Evolutionary conservation across 2,113 vertebrate species (phyloP), one percentile per base, ranked within the genome.

Genomic region (Beaufortia kweichowensis): DNA sequence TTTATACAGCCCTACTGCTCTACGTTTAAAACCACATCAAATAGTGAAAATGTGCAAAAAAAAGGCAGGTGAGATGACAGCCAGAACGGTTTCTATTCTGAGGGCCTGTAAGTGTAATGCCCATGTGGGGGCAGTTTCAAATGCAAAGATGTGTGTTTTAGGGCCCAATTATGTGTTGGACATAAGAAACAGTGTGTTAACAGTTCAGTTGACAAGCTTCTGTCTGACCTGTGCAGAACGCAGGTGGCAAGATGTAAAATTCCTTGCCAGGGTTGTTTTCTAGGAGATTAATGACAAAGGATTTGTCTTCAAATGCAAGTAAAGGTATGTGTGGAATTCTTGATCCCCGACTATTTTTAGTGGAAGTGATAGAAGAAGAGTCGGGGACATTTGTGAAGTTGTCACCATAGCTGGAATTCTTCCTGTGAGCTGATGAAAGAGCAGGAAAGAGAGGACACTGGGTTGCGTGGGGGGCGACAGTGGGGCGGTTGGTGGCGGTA

Each of bases 251-350:
- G 87, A 87, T 89, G 87, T 84, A 77, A 83, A 87, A 91, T 89
- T 90, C 89, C 87, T 84, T 82, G 68, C 79, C 86, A 74, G 78
- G 91, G 86, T 87, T 67, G 84, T 88, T 86, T 76, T 84, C 67
- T 85, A 84, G 90, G 88, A 86, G 88, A 80, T 82, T 86, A 82
- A 87, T 87, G 87, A 84, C 88, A 65, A 74, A 83, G 82, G 82
- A 89, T 90, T 91, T 91, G 90, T 87, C 90, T 87, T 92, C 90
- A 91, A 91, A 84, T 81, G 81, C 77, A 43, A 56, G 80, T 86
- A 61, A 2, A 88, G 81, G 79, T 85, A 92, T 91, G 86, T 69
- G 29, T 88, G 87, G 87, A 89, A 90, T 88, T 79, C 73, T 76
- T 53, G 86, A 88, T 84, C 89, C 85, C 35, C 33, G 28, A 80